Base-by-base conservation (phyloP, 2,888 invertebrate genomes). In the Pinctada fucata region DNA sequence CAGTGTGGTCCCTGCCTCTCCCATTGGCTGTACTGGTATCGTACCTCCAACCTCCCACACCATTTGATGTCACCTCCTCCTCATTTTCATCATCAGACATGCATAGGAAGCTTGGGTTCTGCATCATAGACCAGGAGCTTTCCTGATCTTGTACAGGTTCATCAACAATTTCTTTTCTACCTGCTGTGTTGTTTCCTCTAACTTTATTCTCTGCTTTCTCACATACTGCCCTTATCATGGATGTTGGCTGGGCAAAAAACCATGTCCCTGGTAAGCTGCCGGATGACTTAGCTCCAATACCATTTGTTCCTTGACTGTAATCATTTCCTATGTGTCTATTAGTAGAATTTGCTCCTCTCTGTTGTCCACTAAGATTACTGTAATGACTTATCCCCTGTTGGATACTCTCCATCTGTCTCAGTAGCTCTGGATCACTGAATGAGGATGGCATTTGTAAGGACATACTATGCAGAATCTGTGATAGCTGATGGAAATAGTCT, bases 401-500 rank as follows among this genome's bases (percentile, higher is more conserved):
- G 6, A 5, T 10, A 52, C 6, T 52, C 58, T 52, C 10, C 58
- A 52, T 52, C 58, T 52, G 5, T 52, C 58, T 10, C 6, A 66
- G 6, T 6, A 45, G 31, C 49, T 63, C 48, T 49, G 31, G n/a
- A 50, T 47, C 48, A 74, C 50, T 8, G 49, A 48, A 8, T 63
- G 50, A 48, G 49, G 49, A 16, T 66, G 47, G 52, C 72, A 72
- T 72, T 45, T 65, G 50, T 47, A n/a, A 66, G 49, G 76, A 45
- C 50, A 52, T 67, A 52, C 72, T 77, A 5, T 13, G 65, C 45
- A 77, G 47, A 4, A 67, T 65, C 16, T 72, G 67, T 5, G 76
- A 77, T 50, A 67, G 52, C 65, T 52, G 10, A 45, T 51, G 66
- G 76, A 72, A 77, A 52, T 77, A 77, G 5, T 64, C 51, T 45